phyloP scores from a whole-genome alignment of 2,797 vertebrate species.

The Ceyx erithaca region DNA sequence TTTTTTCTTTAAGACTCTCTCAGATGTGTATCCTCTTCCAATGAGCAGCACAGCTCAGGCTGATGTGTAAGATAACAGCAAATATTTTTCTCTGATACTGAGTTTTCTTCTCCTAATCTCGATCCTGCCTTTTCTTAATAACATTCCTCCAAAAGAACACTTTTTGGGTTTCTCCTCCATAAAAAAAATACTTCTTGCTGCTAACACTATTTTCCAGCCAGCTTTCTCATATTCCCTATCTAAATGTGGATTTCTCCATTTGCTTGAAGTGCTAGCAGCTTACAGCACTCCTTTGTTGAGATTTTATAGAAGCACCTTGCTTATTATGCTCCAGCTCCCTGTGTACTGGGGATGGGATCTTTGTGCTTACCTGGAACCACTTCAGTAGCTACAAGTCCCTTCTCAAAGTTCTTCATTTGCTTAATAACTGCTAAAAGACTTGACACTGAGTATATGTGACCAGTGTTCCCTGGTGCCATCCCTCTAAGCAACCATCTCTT shows the following conservation, averaged over 20 bases:
- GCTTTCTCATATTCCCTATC: neutral
- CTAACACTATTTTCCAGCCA: neutral
- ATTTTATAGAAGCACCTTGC: neutral
- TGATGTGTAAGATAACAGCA: neutral
- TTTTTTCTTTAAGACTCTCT: neutral
- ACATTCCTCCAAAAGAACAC: neutral
- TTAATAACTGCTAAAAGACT: neutral
- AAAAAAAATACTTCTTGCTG: neutral
- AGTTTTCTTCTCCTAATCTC: neutral
- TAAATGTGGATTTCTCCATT: neutral
- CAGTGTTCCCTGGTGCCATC: neutral
- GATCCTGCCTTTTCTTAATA: neutral
- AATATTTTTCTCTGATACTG: neutral
- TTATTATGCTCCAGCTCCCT: neutral
- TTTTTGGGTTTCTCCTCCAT: neutral
- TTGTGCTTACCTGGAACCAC: neutral
- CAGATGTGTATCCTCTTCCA: neutral
- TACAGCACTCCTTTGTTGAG: neutral
- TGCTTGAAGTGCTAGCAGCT: neutral
- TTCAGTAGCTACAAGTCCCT: neutral
- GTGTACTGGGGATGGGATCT: neutral
- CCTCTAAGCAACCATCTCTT: neutral
- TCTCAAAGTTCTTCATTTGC: neutral
- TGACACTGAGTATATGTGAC: neutral
- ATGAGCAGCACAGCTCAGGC: neutral